These are phyloP conservation scores for Drosophila pseudoananassae DNA, from an alignment of 1,140 invertebrate species.

Conservation along the genomic window DNA sequence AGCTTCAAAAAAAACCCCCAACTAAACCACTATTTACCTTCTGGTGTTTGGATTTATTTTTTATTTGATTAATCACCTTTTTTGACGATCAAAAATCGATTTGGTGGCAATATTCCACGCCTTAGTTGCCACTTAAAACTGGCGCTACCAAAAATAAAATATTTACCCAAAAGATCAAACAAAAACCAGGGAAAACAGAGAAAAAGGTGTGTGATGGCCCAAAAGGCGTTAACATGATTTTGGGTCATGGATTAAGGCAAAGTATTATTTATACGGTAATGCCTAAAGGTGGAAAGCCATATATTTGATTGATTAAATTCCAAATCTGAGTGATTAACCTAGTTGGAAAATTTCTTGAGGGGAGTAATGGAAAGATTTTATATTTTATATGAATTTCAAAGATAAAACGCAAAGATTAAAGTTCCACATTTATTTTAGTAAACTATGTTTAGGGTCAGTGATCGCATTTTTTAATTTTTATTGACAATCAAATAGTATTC, in stretches of 20 bases:
- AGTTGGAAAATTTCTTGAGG: not conserved
- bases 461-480: not conserved
- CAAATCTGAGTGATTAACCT: not conserved
- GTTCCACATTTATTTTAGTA: not conserved
- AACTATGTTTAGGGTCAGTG: slow-evolving; percentile 37
- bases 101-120: slow-evolving; percentile 13
- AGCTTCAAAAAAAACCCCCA: too few species aligned
- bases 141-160: slow-evolving; percentile 15
- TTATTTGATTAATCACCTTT: slow-evolving; percentile 9
- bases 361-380: too few species aligned
- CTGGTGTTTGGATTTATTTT: not conserved
- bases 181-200: not conserved
- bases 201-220: slow-evolving; percentile 17
- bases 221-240: slow-evolving; percentile 10
- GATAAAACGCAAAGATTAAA: not conserved
- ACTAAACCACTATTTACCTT: not conserved
- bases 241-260: slow-evolving; percentile 1
- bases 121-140: slow-evolving; percentile 15
- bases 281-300: slow-evolving; percentile 42
- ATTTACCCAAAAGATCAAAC: slow-evolving; percentile 10
- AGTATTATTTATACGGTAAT: slow-evolving; percentile 2
- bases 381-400: not conserved
- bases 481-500: not conserved
- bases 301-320: slow-evolving; percentile 28
- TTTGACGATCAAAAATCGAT: slow-evolving; percentile 2